Percentiles rank a stretch among this genome's conserved stretches.
Conservation (phyloP, 2,113 vertebrate species). For the Salvator merianae region DNA sequence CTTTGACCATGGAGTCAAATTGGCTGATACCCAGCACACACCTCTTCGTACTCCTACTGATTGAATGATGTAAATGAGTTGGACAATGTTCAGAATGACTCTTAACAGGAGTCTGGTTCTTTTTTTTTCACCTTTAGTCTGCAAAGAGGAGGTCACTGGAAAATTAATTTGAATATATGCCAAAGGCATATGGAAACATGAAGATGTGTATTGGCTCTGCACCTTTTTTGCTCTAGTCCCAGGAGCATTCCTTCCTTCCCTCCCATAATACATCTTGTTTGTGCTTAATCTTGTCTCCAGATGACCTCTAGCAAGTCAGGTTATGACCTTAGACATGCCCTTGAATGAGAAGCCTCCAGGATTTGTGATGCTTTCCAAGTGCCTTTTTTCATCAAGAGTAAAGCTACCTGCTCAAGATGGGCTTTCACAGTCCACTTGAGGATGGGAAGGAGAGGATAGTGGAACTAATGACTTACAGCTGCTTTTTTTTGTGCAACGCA, state of each 20-base stretch:
- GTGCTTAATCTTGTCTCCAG: not conserved
- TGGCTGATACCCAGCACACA: slow-evolving; percentile 22
- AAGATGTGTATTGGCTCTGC: not conserved
- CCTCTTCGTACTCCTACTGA: slow-evolving; percentile 21
- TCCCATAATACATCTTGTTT: not conserved
- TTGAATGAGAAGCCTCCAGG: too few relatives aligned
- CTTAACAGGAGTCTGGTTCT: slow-evolving; percentile 33
- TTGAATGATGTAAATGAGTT: not conserved
- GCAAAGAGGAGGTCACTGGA: not conserved
- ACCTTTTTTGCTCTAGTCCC: not conserved
- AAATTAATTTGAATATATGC: not conserved
- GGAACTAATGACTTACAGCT: too few relatives aligned
- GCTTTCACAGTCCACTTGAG: too few relatives aligned
- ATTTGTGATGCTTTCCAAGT: too few relatives aligned
- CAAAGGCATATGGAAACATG: not conserved
- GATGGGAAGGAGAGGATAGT: too few relatives aligned
- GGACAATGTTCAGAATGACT: not conserved
- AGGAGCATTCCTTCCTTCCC: not conserved
- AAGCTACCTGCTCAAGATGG: too few relatives aligned
- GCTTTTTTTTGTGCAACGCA: too few relatives aligned
- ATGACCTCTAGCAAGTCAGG: not conserved
- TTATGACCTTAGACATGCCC: not conserved
- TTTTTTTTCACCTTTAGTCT: not conserved
- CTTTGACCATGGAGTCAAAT: slow-evolving; percentile 23
- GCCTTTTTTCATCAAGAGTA: too few relatives aligned